Conservation (phyloP, 2,888 invertebrate species). For the Nipponacmea schrenckii region DNA sequence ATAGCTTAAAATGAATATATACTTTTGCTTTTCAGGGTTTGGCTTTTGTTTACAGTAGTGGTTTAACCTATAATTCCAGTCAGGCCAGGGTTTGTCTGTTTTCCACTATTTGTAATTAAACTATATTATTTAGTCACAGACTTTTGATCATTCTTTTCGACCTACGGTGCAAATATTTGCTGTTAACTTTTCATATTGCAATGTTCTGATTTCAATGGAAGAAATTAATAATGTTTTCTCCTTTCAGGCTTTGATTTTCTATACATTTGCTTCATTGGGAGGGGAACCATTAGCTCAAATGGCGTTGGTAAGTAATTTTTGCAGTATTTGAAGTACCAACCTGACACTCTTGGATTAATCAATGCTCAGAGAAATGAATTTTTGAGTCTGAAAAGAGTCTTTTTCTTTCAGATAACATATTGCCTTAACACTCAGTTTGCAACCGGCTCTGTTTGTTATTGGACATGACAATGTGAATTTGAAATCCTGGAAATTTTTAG, state of each 20-base stretch:
- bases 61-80: slow-evolving; percentile 86
- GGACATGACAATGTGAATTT: too few species aligned
- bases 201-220: too few species aligned
- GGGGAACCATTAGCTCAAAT: slow-evolving; percentile 95
- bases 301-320: slow-evolving; percentile 75
- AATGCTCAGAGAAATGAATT: too few species aligned
- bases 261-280: slow-evolving; percentile 89
- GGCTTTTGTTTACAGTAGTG: slow-evolving; percentile 88
- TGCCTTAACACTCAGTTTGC: too few species aligned
- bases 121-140: too few species aligned
- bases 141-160: neutral
- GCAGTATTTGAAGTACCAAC: too few species aligned
- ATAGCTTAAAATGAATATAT: neutral
- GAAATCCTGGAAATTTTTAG: too few species aligned
- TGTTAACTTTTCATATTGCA: too few species aligned
- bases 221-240: slow-evolving; percentile 2
- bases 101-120: neutral
- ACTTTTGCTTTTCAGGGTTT: slow-evolving; percentile 74
- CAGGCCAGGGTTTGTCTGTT: slow-evolving; percentile 73
- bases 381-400: too few species aligned
- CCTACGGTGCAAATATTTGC: neutral
- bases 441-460: too few species aligned
- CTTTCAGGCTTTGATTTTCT: slow-evolving; percentile 81
- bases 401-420: too few species aligned
- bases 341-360: too few species aligned